These are phyloP conservation scores for Yasuhikotakia modesta DNA, from an alignment of 2,797 vertebrate species.

Conservation along the genomic window DNA sequence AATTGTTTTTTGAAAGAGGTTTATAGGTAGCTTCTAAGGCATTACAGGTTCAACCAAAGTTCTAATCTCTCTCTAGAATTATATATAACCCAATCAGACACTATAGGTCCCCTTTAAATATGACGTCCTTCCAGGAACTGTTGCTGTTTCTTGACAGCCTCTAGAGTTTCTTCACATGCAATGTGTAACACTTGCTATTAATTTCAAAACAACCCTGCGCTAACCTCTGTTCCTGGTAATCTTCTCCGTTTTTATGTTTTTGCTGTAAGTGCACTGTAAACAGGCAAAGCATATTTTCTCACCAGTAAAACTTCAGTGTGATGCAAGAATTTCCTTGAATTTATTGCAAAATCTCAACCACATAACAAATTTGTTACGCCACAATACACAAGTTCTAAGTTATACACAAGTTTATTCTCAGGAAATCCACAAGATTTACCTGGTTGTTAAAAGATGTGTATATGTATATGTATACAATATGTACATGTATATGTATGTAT, in stretches of 20 bases:
- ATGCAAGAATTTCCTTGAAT: conserved; percentile 62
- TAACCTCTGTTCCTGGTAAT: conserved; percentile 26
- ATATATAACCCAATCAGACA: no score
- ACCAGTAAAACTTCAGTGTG: conserved; percentile 34
- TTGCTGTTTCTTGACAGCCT: no score
- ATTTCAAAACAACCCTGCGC: conserved; percentile 47
- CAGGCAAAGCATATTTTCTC: conserved; percentile 31
- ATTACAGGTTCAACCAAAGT: no score
- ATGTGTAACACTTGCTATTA: conserved; percentile 33
- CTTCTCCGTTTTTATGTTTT: neutral
- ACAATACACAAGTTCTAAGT: conserved; percentile 51
- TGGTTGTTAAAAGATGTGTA: neutral
- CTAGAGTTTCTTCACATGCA: no score
- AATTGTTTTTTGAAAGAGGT: no score
- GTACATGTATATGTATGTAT: no score
- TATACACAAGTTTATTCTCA: conserved; percentile 8
- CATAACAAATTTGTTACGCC: conserved; percentile 50
- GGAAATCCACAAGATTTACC: conserved; percentile 6
- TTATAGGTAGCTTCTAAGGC: no score
- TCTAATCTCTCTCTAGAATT: no score
- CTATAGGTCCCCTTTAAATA: no score
- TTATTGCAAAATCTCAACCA: conserved; percentile 57
- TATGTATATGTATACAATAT: no score
- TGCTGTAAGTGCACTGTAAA: conserved; percentile 19
- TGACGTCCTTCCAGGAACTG: conserved; percentile 47